Base-by-base conservation (phyloP, 1,140 invertebrate genomes). In the Drosophila takahashii region DNA sequence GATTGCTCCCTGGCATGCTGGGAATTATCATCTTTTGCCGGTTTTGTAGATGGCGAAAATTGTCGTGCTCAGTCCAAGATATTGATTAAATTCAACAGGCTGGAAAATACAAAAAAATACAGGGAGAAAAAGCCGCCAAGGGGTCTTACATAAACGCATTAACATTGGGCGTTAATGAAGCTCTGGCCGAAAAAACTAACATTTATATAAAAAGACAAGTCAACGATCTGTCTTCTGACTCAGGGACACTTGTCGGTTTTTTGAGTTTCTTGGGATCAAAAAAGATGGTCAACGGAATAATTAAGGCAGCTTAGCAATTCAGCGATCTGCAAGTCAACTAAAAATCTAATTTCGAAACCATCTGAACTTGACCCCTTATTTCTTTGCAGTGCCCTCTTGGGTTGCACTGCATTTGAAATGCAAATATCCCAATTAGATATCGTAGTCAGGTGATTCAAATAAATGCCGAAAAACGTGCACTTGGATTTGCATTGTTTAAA, bases 131-230 rank as follows among this genome's bases (percentile, higher is more conserved):
- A 5, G 29, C n/a, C 11, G 13, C 16, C 32, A 26, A 42, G 32
- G 44, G 44, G 29, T 36, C 37, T 77, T 77, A 76, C 72, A 66
- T 76, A 72, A 72, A 26, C 11, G 16, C 41, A 16, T 62, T 29
- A 51, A 62, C 57, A 44, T 52, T 45, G 62, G 64, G 36, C 51
- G 81, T 41, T 85, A 86, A 85, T 86, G 81, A 85, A 85, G 57
- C 22, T 61, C 22, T 61, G 34, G 42, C 41, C 39, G 22, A 47
- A 59, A 65, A 58, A 69, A 37, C 45, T 50, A 73, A 73, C 34
- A 78, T 72, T 64, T 59, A 41, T 54, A 42, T 56, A 44, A 48
- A 32, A n/a, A 10, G 16, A 5, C 26, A 13, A 42, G 67, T 71
- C 66, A 58, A 71, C 13, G 62, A 48, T 26, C 32, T 3, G 16